A percentile compares a stretch with the other conserved stretches of the same genome.
phyloP scores from a whole-genome alignment of 2,888 invertebrate genomes.

The Phoenoteleia sp. region DNA sequence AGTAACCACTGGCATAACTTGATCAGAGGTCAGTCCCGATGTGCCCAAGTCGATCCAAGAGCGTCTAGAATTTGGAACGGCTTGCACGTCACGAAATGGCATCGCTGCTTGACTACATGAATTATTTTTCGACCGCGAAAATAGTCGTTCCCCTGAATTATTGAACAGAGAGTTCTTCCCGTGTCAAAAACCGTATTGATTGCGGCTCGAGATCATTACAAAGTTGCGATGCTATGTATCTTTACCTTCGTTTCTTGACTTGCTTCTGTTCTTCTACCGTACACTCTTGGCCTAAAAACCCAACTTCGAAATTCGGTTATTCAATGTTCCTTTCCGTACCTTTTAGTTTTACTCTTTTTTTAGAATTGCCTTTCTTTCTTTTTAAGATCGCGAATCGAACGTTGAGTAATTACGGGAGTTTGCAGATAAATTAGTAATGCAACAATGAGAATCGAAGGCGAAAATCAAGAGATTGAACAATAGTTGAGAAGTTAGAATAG shows the following conservation, averaged over 20 bases:
- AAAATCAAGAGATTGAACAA: constrained; percentile 59
- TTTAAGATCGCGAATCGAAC: constrained; percentile 21
- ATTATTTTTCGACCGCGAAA: neutral
- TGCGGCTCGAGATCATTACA: constrained; percentile 7
- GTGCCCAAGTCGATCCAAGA: neutral
- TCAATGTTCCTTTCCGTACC: constrained; percentile 10
- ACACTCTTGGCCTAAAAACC: constrained; percentile 20
- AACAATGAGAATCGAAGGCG: constrained; percentile 61
- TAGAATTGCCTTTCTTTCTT: constrained; percentile 5
- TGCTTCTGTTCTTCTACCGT: constrained; percentile 23
- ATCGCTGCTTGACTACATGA: constrained; percentile 9
- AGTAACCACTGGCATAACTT: constrained; percentile 38
- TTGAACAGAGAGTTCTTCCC: neutral
- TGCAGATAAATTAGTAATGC: constrained; percentile 43
- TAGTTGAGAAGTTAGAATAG: constrained; percentile 64
- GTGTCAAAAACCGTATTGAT: constrained; percentile 5
- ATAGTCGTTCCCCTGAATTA: constrained; percentile 8
- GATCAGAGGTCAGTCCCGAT: constrained; percentile 14
- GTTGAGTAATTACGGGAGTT: constrained; percentile 36
- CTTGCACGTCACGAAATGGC: constrained; percentile 17
- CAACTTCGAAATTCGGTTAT: neutral
- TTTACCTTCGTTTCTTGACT: constrained; percentile 47
- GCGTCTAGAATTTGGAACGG: neutral
- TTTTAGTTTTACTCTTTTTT: neutral
- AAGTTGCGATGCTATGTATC: constrained; percentile 43